Conservation (phyloP, 2,888 invertebrate genomes). For the Physocephala rufipes region DNA sequence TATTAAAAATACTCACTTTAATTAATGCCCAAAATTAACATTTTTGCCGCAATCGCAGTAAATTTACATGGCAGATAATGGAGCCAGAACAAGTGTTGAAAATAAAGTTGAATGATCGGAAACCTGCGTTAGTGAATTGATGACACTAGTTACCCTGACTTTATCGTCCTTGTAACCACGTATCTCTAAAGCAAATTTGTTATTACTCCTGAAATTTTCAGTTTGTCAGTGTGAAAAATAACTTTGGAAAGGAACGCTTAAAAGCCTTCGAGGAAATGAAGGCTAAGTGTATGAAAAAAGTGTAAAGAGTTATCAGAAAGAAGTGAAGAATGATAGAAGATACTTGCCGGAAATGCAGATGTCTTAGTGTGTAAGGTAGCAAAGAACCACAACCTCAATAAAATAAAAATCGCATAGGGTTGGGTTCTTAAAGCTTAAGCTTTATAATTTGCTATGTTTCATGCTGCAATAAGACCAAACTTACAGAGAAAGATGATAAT, state of each 20-base stretch:
- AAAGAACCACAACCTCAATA: too few relatives aligned
- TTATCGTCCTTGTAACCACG: background rate
- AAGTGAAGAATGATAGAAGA: background rate
- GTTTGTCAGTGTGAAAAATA: constrained; percentile 10
- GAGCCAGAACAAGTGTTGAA: background rate
- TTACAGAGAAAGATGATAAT: too few relatives aligned
- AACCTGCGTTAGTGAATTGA: too few relatives aligned
- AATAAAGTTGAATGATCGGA: constrained; percentile 7
- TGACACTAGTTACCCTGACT: too few relatives aligned
- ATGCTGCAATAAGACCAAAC: too few relatives aligned
- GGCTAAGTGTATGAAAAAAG: too few relatives aligned
- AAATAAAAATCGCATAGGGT: too few relatives aligned
- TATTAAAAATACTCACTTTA: too few relatives aligned
- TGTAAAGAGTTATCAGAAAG: background rate
- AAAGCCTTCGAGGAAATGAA: background rate
- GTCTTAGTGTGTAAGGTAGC: background rate
- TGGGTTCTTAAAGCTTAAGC: too few relatives aligned
- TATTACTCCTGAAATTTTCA: constrained; percentile 3
- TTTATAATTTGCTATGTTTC: too few relatives aligned
- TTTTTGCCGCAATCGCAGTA: background rate
- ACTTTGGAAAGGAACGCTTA: constrained; percentile 15
- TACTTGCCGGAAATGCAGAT: background rate
- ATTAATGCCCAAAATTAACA: too few relatives aligned
- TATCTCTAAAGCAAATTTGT: background rate
- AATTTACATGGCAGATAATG: background rate